Conservation (phyloP, 2,888 invertebrate species). For the Melieria crassipennis region DNA sequence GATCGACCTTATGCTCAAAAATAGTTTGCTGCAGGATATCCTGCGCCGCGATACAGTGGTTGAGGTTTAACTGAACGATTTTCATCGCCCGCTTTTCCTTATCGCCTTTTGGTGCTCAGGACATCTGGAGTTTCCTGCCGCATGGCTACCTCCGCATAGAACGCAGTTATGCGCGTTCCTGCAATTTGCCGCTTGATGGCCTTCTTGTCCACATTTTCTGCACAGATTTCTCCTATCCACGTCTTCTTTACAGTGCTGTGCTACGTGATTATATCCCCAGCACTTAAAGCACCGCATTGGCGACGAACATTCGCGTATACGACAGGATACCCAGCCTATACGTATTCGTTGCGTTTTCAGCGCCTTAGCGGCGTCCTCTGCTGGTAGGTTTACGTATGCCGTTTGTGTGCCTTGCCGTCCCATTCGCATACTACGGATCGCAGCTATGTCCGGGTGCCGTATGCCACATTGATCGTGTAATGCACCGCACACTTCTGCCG, state of each 20-base stretch:
- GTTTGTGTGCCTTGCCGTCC: background rate
- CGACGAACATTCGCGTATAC: too few relatives aligned
- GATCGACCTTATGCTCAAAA: background rate
- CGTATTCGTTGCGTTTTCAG: background rate
- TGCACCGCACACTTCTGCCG: background rate
- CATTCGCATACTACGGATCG: too few relatives aligned
- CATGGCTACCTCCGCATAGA: background rate
- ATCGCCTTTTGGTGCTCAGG: background rate
- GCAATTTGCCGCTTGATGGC: background rate
- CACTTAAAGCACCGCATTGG: too few relatives aligned
- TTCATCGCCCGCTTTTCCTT: background rate
- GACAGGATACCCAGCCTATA: too few relatives aligned
- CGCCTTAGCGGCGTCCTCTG: background rate
- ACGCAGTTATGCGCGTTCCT: background rate
- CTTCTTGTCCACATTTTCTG: slow-evolving; percentile 1
- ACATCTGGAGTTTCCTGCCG: background rate
- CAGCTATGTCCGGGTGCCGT: background rate
- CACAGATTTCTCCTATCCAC: too few relatives aligned
- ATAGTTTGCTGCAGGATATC: slow-evolving; percentile 2
- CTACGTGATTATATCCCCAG: too few relatives aligned
- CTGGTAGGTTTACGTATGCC: background rate
- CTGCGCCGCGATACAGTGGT: background rate
- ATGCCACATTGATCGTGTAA: background rate
- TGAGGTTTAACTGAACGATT: background rate
- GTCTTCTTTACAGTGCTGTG: too few relatives aligned